Percentiles rank a stretch among this genome's conserved stretches.
Conservation (phyloP, 2,797 vertebrate genomes). For the Crocodylus rhombifer region DNA sequence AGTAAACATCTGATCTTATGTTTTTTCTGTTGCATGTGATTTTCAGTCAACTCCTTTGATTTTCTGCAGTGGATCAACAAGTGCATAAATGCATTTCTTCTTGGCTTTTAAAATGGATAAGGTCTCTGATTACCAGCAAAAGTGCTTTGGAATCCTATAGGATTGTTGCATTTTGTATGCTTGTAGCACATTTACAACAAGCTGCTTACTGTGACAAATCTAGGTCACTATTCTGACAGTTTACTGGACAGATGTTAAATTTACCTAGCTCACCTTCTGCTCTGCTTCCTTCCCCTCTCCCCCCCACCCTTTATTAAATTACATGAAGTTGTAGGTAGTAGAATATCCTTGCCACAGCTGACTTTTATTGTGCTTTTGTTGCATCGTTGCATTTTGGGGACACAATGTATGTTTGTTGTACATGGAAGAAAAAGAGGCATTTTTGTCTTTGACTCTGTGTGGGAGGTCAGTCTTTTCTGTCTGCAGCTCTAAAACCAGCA, state of each 20-base stretch:
- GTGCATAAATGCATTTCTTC: fast-evolving
- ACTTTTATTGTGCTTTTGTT: conserved; percentile 30
- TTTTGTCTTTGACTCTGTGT: conserved; percentile 63
- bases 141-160: conserved; percentile 3
- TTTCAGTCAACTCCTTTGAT: not conserved
- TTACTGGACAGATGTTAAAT: conserved; percentile 53
- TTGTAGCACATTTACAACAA: conserved; percentile 36
- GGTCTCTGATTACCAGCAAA: conserved; percentile 23
- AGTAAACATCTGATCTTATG: not conserved
- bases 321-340: conserved; percentile 27
- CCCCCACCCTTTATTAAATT: conserved; percentile 3
- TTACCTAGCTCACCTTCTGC: conserved; percentile 27
- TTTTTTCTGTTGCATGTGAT: fast-evolving
- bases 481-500: conserved; percentile 57
- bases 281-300: conserved; percentile 10
- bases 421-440: conserved; percentile 42
- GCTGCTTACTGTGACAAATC: conserved; percentile 62
- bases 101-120: not conserved
- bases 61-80: not conserved
- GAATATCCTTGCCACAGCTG: conserved; percentile 34
- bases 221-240: conserved; percentile 60
- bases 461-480: conserved; percentile 70
- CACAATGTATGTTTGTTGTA: conserved; percentile 22
- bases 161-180: conserved; percentile 24
- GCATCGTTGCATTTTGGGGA: conserved; percentile 49